These are phyloP conservation scores for Mormoops blainvillei DNA, from an alignment of 2,113 vertebrate genomes.

Conservation along the genomic window DNA sequence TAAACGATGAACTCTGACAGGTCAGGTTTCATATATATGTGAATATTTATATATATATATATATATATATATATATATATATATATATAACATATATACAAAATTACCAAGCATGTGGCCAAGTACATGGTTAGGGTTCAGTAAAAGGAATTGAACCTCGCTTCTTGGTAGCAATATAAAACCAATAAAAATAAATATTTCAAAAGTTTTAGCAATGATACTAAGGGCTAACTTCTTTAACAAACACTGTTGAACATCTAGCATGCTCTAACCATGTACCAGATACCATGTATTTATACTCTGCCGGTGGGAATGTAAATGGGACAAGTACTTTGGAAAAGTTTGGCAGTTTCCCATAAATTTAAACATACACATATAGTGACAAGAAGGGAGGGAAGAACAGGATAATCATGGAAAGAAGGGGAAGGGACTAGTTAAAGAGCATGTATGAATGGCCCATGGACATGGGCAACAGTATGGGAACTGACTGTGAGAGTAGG, in stretches of 20 bases:
- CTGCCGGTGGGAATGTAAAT: no score
- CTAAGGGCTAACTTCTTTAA: background rate
- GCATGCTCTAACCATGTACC: background rate
- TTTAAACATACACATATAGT: no score
- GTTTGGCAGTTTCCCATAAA: no score
- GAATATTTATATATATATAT: background rate
- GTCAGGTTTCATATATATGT: background rate
- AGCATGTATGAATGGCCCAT: no score
- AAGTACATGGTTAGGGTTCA: background rate
- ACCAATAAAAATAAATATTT: background rate
- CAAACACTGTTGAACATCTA: background rate
- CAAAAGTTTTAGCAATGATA: background rate
- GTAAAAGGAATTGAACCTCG: background rate
- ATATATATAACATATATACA: background rate
- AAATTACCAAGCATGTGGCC: background rate
- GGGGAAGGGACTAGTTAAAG: no score
- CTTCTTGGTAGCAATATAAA: background rate
- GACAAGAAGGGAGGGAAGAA: no score
- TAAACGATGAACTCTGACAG: background rate
- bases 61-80: no score
- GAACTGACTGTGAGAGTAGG: no score
- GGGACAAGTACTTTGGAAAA: no score
- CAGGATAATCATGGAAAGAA: no score
- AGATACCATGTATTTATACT: background rate
- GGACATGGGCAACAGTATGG: no score